phyloP scores from a whole-genome alignment of 2,888 invertebrate species.

The Cenopis cana region DNA sequence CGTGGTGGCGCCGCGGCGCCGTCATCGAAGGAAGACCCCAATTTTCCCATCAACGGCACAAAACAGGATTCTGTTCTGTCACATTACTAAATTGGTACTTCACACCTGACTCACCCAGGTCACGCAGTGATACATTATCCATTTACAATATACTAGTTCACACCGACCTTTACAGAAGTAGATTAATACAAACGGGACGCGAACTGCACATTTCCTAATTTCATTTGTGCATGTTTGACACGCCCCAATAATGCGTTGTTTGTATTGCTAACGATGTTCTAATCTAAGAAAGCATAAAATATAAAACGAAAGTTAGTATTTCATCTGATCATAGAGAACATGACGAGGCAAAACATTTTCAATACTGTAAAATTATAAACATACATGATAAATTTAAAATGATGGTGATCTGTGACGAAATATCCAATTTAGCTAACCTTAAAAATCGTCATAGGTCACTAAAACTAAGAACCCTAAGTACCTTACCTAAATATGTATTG shows the following conservation, averaged over 20 bases:
- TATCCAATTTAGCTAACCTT: no score
- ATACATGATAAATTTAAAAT: no score
- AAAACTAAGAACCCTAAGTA: no score
- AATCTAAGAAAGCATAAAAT: no score
- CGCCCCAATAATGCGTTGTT: background rate
- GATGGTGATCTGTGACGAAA: no score
- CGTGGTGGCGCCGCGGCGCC: constrained; percentile 55
- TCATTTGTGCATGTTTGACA: constrained; percentile 2
- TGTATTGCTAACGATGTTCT: constrained; percentile 4
- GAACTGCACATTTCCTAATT: background rate
- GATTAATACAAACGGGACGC: background rate
- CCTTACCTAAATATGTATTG: no score
- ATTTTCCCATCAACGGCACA: constrained; percentile 53
- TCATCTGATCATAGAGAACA: no score
- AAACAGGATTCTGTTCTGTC: constrained; percentile 31
- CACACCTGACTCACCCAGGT: constrained; percentile 50
- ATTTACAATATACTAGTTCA: background rate
- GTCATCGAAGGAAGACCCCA: constrained; percentile 52
- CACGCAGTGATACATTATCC: constrained; percentile 7
- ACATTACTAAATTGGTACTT: constrained; percentile 46
- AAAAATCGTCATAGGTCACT: no score
- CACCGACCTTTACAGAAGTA: background rate
- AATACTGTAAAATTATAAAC: no score
- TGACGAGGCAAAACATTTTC: no score
- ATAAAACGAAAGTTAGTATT: no score